Evolutionary conservation across 1,140 invertebrate genomes (phyloP).

Genomic region (Cydia fagiglandana): DNA sequence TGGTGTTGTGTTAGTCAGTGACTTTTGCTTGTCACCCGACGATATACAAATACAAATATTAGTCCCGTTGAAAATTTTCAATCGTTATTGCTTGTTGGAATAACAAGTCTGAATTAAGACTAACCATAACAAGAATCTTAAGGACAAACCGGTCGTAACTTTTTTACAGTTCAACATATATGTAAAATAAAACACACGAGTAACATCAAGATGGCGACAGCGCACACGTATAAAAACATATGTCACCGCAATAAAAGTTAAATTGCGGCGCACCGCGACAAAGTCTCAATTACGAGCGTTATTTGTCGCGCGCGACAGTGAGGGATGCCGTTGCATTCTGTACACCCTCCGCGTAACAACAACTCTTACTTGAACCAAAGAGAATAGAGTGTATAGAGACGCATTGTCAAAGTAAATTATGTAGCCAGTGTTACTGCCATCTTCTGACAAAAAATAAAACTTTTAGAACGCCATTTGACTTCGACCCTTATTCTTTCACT

Average conservation of each 20-base stretch:
- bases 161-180: not conserved
- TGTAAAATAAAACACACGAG: not conserved
- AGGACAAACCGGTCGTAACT: not conserved
- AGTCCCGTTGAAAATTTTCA: too few species aligned
- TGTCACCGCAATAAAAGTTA: constrained; percentile 8
- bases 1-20: too few species aligned
- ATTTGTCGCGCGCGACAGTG: constrained; percentile 26
- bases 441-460: too few species aligned
- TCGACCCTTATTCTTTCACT: too few species aligned
- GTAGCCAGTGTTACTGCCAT: too few species aligned
- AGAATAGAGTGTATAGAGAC: too few species aligned
- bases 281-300: constrained; percentile 28
- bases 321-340: constrained; percentile 16
- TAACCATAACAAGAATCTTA: not conserved
- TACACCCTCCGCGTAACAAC: not conserved
- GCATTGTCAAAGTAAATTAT: too few species aligned
- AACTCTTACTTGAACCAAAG: not conserved
- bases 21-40: too few species aligned
- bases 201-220: constrained; percentile 3
- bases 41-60: too few species aligned
- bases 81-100: too few species aligned
- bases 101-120: not conserved
- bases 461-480: too few species aligned
- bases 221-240: not conserved
- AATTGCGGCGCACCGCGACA: constrained; percentile 8